Base-by-base conservation (phyloP, 2,888 invertebrate genomes). In the Eurois occulta region DNA sequence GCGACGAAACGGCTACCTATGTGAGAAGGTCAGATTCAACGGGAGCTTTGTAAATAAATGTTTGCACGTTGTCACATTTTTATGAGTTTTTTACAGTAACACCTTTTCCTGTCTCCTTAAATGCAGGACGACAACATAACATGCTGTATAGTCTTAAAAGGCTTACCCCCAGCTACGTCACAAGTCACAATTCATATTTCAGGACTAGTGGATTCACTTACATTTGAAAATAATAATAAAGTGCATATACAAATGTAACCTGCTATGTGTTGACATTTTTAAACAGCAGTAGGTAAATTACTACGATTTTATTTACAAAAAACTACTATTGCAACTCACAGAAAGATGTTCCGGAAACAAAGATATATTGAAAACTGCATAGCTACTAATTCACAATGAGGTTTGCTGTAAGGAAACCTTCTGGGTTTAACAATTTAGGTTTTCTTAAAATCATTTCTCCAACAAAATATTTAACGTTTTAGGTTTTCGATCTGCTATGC, bases 21-120 rank as follows among this genome's bases (percentile, higher is more conserved):
- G 55, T 48, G 35, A 55, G 43, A 73, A 83, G 71, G 65, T 69
- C 68, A 73, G 60, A 83, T 70, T 52, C 46, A 68, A 67, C 28
- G 55, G 55, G 32, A 28, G 58, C 21, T 68, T 24, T 8, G 52
- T 62, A 60, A 58, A 62, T 60, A 73, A 82, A 76, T 48, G 32
- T 72, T 70, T 73, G 24, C 48, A 41, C 55, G 21, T 80, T 75
- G 28, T 58, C 38, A 55, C 16, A 55, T 65, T 65, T 82, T 69
- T 58, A 62, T 48, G 38, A 35, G 24, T 65, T 52, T 52, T 68
- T 69, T 32, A 52, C 18, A 38, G 16, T 18, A 6, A 55, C 24
- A 32, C 35, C 35, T 67, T 52, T 60, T 43, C 16, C 35, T 46
- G 24, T 35, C 16, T 13, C 18, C 10, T 24, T 28, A 62, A 58